These are phyloP conservation scores for Chromobotia macracanthus DNA, from an alignment of 2,797 vertebrate genomes.

Conservation along the genomic window DNA sequence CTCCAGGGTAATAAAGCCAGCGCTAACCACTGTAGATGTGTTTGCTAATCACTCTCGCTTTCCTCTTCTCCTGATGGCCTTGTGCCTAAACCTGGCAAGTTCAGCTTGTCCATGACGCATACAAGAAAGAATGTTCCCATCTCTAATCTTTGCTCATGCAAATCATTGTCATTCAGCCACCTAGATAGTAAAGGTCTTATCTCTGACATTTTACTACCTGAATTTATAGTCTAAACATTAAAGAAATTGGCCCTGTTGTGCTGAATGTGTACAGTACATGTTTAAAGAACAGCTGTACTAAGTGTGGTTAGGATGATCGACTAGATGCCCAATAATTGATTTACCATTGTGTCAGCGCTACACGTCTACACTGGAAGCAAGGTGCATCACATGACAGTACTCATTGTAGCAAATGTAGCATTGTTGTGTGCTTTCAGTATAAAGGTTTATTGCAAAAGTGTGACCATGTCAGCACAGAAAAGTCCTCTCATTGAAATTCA, in stretches of 20 bases:
- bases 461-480: background rate
- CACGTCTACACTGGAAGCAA: background rate
- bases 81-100: conserved; percentile 45
- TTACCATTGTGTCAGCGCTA: background rate
- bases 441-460: background rate
- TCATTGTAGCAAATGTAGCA: too few species aligned
- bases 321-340: background rate
- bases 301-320: background rate
- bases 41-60: conserved; percentile 61
- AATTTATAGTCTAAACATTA: conserved; percentile 41
- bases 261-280: background rate
- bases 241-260: conserved; percentile 6
- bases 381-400: background rate
- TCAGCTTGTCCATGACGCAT: conserved; percentile 53
- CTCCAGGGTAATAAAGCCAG: conserved; percentile 76
- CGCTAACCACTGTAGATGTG: conserved; percentile 60
- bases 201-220: conserved; percentile 53
- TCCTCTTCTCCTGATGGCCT: conserved; percentile 41
- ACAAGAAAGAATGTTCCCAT: conserved; percentile 49
- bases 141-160: conserved; percentile 52
- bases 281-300: background rate
- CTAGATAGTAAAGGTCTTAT: conserved; percentile 46
- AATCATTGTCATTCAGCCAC: conserved; percentile 45
- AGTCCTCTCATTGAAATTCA: background rate
- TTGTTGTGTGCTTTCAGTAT: background rate